Evolutionary conservation across 2,797 vertebrate species (phyloP).

Genomic region (Lycodopsis pacificus): DNA sequence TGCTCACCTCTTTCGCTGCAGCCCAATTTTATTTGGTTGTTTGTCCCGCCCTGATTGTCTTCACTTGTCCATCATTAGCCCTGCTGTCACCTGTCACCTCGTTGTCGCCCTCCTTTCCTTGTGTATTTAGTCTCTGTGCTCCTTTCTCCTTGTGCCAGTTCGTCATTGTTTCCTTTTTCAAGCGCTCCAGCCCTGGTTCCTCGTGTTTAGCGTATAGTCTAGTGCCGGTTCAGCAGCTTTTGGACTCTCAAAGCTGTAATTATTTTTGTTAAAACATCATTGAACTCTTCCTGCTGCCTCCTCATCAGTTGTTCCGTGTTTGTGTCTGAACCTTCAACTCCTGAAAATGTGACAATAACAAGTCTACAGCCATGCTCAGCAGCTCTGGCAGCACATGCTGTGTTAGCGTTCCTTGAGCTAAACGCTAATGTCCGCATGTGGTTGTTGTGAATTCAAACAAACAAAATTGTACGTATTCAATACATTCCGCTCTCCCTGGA

Average conservation of each 20-base stretch:
- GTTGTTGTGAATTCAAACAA: no score
- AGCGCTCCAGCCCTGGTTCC: not conserved
- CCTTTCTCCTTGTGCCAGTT: not conserved
- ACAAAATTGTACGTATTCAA: no score
- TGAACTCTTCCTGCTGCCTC: not conserved
- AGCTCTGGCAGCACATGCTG: not conserved
- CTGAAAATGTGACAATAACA: no score
- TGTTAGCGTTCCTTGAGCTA: not conserved
- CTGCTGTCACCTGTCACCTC: not conserved
- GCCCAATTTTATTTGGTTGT: no score
- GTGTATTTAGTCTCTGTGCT: not conserved
- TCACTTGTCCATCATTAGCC: not conserved
- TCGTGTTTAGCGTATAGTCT: not conserved
- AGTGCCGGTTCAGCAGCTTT: not conserved
- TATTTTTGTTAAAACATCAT: not conserved
- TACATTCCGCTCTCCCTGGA: no score
- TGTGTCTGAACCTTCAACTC: no score
- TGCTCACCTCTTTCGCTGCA: not conserved
- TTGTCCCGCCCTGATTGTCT: not conserved
- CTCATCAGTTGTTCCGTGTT: no score
- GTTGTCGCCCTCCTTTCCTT: not conserved
- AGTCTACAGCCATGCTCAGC: no score
- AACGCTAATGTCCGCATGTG: not conserved
- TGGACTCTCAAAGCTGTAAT: not conserved
- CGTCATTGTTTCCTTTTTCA: not conserved